Conservation (phyloP, 2,888 invertebrate genomes). For the Caenorhabditis sp. region DNA sequence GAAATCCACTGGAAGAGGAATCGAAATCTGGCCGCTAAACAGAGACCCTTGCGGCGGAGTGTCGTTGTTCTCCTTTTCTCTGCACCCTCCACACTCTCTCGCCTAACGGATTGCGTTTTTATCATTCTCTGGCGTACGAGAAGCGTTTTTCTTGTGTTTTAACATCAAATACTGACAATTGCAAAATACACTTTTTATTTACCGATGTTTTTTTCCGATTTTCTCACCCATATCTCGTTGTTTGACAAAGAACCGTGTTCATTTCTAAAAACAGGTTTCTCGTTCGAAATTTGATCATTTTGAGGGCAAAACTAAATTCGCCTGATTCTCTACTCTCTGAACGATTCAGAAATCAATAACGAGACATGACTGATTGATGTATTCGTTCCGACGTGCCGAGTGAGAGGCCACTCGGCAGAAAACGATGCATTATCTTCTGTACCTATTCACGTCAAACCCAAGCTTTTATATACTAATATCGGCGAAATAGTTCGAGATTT, state of each 20-base stretch:
- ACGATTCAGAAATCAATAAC: slow-evolving; percentile 4
- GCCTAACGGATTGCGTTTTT: background rate
- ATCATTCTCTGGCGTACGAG: background rate
- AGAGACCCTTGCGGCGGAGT: slow-evolving; percentile 1
- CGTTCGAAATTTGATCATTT: slow-evolving; percentile 1
- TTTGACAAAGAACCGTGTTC: background rate
- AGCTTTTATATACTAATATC: no score
- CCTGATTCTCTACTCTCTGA: background rate
- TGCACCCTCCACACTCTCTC: background rate
- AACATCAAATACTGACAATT: background rate
- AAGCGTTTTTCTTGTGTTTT: background rate
- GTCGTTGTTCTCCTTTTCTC: slow-evolving; percentile 16
- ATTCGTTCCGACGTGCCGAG: slow-evolving; percentile 30
- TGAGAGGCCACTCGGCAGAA: background rate
- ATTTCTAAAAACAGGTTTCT: slow-evolving; percentile 19
- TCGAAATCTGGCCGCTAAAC: no score
- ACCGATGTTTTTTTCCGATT: background rate
- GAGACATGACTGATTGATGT: slow-evolving; percentile 19
- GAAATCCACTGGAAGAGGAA: no score
- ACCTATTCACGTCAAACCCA: no score
- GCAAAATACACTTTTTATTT: background rate
- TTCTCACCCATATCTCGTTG: background rate
- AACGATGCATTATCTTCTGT: background rate
- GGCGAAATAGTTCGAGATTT: no score
- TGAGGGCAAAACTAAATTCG: slow-evolving; percentile 1